Conservation (phyloP, 2,888 invertebrate genomes). For the Diaphora mendica region DNA sequence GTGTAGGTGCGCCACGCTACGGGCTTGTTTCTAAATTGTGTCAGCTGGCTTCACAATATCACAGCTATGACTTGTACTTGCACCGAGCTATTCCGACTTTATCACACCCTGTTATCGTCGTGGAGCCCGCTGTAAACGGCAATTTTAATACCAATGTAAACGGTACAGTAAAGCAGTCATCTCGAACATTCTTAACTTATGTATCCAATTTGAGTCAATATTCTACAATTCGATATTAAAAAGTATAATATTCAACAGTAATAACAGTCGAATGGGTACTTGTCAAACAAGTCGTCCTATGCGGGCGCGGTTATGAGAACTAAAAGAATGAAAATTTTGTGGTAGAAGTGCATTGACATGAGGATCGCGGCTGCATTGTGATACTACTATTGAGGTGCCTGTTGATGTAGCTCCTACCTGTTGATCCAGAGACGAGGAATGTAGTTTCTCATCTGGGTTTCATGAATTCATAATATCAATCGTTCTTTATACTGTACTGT, state of each 20-base stretch:
- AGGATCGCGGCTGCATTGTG: constrained; percentile 49
- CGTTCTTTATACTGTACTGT: not conserved
- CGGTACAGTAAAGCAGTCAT: constrained; percentile 4
- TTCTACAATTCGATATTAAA: constrained; percentile 52
- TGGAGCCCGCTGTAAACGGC: not conserved
- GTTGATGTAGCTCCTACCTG: not conserved
- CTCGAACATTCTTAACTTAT: constrained; percentile 8
- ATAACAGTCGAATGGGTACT: constrained; percentile 69
- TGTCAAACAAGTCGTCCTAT: constrained; percentile 64
- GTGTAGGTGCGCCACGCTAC: constrained; percentile 20
- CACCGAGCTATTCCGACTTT: constrained; percentile 22
- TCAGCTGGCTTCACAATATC: constrained; percentile 48
- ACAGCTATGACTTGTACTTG: constrained; percentile 29
- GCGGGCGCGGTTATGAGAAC: constrained; percentile 67
- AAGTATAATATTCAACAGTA: constrained; percentile 55
- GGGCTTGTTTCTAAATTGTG: constrained; percentile 52
- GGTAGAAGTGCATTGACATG: constrained; percentile 64
- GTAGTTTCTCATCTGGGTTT: not conserved
- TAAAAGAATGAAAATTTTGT: constrained; percentile 73
- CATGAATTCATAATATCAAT: not conserved
- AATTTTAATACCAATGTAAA: constrained; percentile 16
- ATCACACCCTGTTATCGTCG: constrained; percentile 16
- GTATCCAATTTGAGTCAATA: constrained; percentile 19
- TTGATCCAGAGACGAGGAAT: not conserved
- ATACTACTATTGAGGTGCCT: constrained; percentile 45